Percentiles rank a stretch among this genome's conserved stretches.
phyloP scores from a whole-genome alignment of 2,113 vertebrate species.

The Alectura lathami region DNA sequence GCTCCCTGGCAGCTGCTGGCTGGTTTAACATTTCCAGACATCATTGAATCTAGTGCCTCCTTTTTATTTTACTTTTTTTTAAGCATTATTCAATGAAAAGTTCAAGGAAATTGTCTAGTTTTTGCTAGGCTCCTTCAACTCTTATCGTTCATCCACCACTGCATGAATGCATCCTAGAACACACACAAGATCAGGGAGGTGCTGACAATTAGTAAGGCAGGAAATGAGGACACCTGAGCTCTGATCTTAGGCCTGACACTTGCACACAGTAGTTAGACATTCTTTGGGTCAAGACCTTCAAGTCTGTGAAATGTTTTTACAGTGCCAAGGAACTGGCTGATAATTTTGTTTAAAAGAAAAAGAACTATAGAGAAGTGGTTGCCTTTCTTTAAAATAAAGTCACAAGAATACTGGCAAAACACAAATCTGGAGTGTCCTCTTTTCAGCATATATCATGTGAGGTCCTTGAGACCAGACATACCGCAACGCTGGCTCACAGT shows the following conservation, averaged over 20 bases:
- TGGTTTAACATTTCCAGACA: constrained; percentile 47
- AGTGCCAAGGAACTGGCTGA: fast-evolving
- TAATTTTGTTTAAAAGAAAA: neutral
- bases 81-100: neutral
- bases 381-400: neutral
- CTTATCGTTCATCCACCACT: neutral
- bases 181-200: neutral
- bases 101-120: neutral
- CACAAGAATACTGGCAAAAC: neutral
- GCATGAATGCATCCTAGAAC: neutral
- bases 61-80: neutral
- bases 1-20: constrained; percentile 24
- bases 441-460: neutral
- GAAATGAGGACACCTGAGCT: neutral
- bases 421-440: neutral
- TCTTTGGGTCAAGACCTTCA: neutral
- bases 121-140: neutral
- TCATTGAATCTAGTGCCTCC: neutral
- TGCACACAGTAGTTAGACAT: neutral
- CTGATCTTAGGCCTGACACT: neutral
- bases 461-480: neutral
- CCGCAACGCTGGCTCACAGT: neutral
- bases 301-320: neutral
- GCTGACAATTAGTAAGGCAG: neutral
- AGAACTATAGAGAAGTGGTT: fast-evolving